Evolutionary conservation across 1,140 invertebrate genomes (phyloP).

Genomic region (Arctopsyche grandis): DNA sequence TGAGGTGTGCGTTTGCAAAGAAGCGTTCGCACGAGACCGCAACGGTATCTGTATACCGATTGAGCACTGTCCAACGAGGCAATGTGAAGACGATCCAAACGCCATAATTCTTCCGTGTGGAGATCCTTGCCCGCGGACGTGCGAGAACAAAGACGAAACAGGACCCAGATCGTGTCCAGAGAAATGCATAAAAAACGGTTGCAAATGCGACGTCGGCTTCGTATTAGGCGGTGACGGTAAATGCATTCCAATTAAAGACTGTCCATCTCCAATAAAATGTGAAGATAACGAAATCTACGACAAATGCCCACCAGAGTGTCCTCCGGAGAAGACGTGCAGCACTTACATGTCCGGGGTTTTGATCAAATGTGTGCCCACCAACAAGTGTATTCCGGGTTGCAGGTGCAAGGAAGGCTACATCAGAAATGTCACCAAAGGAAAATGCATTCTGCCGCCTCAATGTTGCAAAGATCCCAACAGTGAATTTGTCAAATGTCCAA

Average conservation of each 20-base stretch:
- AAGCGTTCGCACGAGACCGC: slow-evolving; percentile 29
- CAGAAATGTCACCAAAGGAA: slow-evolving; percentile 20
- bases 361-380: background rate
- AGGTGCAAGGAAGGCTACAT: slow-evolving; percentile 22
- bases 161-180: background rate
- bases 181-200: slow-evolving; percentile 6
- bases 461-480: slow-evolving; percentile 45
- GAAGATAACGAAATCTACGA: slow-evolving; percentile 8
- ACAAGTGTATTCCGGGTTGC: background rate
- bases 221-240: slow-evolving; percentile 22
- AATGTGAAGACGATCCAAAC: background rate
- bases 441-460: slow-evolving; percentile 7
- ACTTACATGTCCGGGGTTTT: background rate
- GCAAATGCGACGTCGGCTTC: slow-evolving; percentile 37
- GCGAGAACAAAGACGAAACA: background rate
- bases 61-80: slow-evolving; percentile 51
- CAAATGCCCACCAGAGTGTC: background rate
- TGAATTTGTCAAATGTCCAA: slow-evolving; percentile 27
- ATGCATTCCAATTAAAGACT: slow-evolving; percentile 22
- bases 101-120: background rate
- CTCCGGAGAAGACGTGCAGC: background rate
- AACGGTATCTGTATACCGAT: slow-evolving; percentile 61
- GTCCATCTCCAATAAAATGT: background rate
- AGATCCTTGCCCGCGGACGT: background rate
- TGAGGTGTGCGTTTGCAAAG: slow-evolving; percentile 49